These are phyloP conservation scores for Chromobotia macracanthus DNA, from an alignment of 2,797 vertebrate species.

Conservation along the genomic window DNA sequence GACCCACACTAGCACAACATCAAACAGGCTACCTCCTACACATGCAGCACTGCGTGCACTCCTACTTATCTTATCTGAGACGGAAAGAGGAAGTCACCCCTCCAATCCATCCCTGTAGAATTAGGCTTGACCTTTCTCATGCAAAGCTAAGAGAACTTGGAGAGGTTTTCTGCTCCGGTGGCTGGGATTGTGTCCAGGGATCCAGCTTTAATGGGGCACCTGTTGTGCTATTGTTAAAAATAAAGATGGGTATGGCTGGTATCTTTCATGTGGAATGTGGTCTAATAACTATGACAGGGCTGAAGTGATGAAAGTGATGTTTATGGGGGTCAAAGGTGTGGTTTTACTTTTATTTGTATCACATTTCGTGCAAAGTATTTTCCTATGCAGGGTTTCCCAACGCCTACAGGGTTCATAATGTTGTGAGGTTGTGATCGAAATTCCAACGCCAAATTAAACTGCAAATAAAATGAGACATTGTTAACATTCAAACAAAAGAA, in stretches of 20 bases:
- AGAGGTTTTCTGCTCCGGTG: slow-evolving; percentile 45
- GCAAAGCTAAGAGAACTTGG: slow-evolving; percentile 62
- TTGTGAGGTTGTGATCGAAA: too few relatives aligned
- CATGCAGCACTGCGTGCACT: slow-evolving; percentile 46
- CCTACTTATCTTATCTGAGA: slow-evolving; percentile 64
- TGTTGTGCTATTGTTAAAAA: slow-evolving; percentile 38
- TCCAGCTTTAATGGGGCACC: slow-evolving; percentile 36
- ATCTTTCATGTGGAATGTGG: slow-evolving; percentile 11
- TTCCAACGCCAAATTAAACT: not conserved
- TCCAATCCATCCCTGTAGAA: slow-evolving; percentile 57
- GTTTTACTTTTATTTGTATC: not conserved
- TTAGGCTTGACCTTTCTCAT: slow-evolving; percentile 69
- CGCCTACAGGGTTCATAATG: too few relatives aligned
- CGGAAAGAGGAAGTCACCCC: slow-evolving; percentile 68
- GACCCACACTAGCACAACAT: slow-evolving; percentile 61
- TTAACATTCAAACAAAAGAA: too few relatives aligned
- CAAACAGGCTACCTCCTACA: slow-evolving; percentile 59
- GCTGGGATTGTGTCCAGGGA: slow-evolving; percentile 28
- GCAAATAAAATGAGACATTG: too few relatives aligned
- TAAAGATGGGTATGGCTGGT: slow-evolving; percentile 30
- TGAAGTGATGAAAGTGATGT: slow-evolving; percentile 7
- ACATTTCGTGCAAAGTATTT: not conserved
- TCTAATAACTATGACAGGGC: not conserved
- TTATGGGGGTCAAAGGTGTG: not conserved
- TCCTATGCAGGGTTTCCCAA: not conserved